A percentile compares a stretch with the other conserved stretches of the same genome.
Evolutionary conservation across 2,797 vertebrate genomes (phyloP).

Genomic region (Xenopus petersii): DNA sequence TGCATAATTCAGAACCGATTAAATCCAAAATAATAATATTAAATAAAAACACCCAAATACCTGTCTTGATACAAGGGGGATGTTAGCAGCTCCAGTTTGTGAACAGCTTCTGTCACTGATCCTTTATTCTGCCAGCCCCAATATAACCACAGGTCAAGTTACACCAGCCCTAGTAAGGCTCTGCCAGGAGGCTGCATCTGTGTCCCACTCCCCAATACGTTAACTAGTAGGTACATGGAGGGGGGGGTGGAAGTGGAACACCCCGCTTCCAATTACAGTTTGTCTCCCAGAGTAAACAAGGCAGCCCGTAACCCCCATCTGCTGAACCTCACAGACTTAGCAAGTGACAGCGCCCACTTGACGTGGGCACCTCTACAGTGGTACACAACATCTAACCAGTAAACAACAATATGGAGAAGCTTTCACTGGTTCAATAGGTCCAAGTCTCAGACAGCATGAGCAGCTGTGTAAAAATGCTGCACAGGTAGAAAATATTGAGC

Average conservation of each 20-base stretch:
- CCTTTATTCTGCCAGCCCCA: slow-evolving; percentile 31
- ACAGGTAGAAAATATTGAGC: no score
- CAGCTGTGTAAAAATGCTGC: no score
- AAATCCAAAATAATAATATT: no score
- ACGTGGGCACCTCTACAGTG: no score
- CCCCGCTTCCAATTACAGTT: slow-evolving; percentile 36
- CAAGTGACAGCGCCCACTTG: no score
- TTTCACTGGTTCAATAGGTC: no score
- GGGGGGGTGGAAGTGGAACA: slow-evolving; percentile 17
- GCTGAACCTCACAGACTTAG: background rate
- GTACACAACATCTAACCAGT: no score
- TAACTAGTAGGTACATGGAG: slow-evolving; percentile 22
- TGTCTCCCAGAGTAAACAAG: slow-evolving; percentile 40
- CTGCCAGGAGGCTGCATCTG: slow-evolving; percentile 31
- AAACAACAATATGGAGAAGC: no score
- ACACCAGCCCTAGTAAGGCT: slow-evolving; percentile 54
- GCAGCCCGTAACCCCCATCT: slow-evolving; percentile 10
- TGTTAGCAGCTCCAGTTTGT: slow-evolving; percentile 36
- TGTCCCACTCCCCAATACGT: slow-evolving; percentile 24
- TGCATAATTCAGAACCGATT: no score
- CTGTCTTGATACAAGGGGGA: slow-evolving; percentile 27
- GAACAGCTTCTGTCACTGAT: slow-evolving; percentile 31
- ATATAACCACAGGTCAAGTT: slow-evolving; percentile 51
- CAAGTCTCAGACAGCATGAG: no score
- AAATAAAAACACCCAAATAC: slow-evolving; percentile 12